Base-by-base conservation (phyloP, 2,888 invertebrate genomes). In the Parnassius smintheus region DNA sequence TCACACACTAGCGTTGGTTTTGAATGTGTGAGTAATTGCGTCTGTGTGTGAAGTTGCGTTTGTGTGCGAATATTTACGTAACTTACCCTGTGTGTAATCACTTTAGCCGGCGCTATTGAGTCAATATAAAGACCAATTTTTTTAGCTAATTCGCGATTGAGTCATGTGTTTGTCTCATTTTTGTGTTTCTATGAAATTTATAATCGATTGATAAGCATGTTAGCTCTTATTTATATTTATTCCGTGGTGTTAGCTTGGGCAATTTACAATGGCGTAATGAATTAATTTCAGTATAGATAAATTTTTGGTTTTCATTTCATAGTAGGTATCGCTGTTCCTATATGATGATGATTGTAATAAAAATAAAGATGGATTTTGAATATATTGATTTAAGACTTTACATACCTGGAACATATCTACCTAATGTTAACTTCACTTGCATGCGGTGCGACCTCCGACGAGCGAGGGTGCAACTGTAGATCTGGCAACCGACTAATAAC, bases 111-210 rank as follows among this genome's bases (percentile, higher is more conserved):
- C 76, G 76, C 74, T 86, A 83, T 88, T 89, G 88, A 88, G 76
- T 89, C 88, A 88, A 83, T 83, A 58, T 55, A 60, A 81, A 81
- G 83, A 83, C 83, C 80, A 80, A 83, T 86, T 87, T 91, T 85
- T 68, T 88, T 82, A 83, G 81, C 81, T 85, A 85, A 87, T 86
- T 88, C 76, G 70, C 75, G 72, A 84, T 90, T 91, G 91, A 90
- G 84, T 91, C 91, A 91, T 88, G 76, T 85, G 82, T 88, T 88
- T 82, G 80, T 76, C 68, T 75, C 70, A 72, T 78, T 79, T 82
- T 77, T 75, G 73, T 72, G 72, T 70, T 78, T 81, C 77, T 68
- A 73, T 71, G 79, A 80, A 81, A 75, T 75, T 70, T 69, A 71
- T 78, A 76, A 80, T 81, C 75, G 74, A 76, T 77, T 75, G 85